Percentiles rank a stretch among this genome's conserved stretches.
Evolutionary conservation across 2,888 invertebrate species (phyloP).

Genomic region (Pseudolycoriella hygida): DNA sequence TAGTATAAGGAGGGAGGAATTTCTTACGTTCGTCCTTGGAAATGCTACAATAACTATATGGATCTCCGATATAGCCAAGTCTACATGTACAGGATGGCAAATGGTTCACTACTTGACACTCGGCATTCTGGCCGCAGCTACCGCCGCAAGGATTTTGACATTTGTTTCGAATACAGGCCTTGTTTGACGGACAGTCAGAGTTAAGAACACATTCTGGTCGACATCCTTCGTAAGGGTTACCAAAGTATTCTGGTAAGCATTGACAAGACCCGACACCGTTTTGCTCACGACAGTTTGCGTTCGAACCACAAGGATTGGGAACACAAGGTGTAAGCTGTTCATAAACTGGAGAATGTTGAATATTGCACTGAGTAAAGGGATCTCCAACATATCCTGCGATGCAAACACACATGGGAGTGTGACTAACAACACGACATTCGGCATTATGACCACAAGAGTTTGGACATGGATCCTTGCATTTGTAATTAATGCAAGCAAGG

Average conservation of each 20-base stretch:
- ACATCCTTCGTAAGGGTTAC: constrained; percentile 49
- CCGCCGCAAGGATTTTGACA: constrained; percentile 77
- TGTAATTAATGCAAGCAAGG: constrained; percentile 58
- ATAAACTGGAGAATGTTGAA: neutral
- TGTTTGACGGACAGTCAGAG: constrained; percentile 54
- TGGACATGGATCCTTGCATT: constrained; percentile 65
- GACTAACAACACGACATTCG: constrained; percentile 49
- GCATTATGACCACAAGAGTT: constrained; percentile 72
- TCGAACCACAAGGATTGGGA: constrained; percentile 45
- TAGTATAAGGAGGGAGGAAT: neutral
- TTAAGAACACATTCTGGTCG: constrained; percentile 65
- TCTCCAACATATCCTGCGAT: constrained; percentile 39
- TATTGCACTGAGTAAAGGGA: constrained; percentile 31
- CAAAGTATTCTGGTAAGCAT: constrained; percentile 47
- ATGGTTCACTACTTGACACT: constrained; percentile 71
- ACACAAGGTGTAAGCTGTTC: constrained; percentile 36
- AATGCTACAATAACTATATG: constrained; percentile 42
- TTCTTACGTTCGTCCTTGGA: constrained; percentile 35
- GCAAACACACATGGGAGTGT: constrained; percentile 62
- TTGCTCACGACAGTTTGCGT: constrained; percentile 49
- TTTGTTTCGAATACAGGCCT: constrained; percentile 64
- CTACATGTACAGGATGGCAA: constrained; percentile 70
- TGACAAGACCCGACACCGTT: constrained; percentile 53
- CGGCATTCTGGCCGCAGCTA: constrained; percentile 64
- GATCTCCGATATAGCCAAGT: constrained; percentile 56